These are phyloP conservation scores for Synergus umbraculus DNA, from an alignment of 2,888 invertebrate genomes.

Conservation along the genomic window DNA sequence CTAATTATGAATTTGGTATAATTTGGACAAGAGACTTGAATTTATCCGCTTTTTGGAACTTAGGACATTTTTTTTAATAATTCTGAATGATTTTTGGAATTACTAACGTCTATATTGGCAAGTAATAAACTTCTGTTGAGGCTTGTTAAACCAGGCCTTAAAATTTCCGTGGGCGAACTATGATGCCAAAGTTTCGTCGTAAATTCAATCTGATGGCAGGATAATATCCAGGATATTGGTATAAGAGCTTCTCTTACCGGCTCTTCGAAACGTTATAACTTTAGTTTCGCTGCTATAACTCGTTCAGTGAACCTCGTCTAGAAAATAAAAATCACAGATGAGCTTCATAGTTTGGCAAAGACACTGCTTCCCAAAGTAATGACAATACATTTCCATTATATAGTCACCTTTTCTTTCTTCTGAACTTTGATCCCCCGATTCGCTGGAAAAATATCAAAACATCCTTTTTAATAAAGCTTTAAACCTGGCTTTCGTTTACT, in stretches of 20 bases:
- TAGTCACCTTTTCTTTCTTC: background rate
- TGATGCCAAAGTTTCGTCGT: constrained; percentile 44
- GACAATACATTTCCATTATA: constrained; percentile 13
- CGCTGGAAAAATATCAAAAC: background rate
- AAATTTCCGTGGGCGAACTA: background rate
- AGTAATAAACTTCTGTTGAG: background rate
- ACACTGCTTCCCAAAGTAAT: background rate
- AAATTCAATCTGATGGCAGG: constrained; percentile 42
- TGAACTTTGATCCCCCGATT: background rate
- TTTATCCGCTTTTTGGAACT: no score
- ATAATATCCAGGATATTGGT: constrained; percentile 46
- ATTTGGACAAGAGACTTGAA: no score
- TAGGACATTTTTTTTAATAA: no score
- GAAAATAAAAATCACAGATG: constrained; percentile 31
- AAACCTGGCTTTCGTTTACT: background rate
- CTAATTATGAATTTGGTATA: no score
- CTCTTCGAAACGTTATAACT: constrained; percentile 13
- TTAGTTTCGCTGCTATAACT: constrained; percentile 18
- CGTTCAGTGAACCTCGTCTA: constrained; percentile 26
- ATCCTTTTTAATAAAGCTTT: background rate
- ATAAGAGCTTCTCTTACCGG: constrained; percentile 22
- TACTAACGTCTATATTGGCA: background rate
- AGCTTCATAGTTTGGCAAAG: background rate
- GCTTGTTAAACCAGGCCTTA: background rate
- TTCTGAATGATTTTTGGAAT: background rate